Conservation (phyloP, 2,113 vertebrate genomes). For the Marcusenius ussheri region DNA sequence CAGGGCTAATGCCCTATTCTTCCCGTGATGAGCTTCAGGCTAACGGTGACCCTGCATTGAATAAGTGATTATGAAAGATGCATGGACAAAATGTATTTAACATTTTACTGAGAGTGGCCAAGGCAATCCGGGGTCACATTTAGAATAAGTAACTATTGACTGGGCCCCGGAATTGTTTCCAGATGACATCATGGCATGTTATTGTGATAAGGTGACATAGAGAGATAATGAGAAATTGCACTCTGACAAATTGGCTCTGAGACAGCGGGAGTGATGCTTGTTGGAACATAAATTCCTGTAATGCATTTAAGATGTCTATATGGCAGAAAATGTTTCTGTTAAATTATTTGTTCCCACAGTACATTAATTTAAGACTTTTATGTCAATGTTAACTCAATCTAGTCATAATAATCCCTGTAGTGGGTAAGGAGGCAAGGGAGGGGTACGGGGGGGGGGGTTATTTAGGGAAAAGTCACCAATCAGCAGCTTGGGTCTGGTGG, state of each 20-base stretch:
- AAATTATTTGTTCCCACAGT: slow-evolving; percentile 15
- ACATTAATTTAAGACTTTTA: slow-evolving; percentile 10
- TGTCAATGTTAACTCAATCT: slow-evolving; percentile 7
- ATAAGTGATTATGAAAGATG: neutral
- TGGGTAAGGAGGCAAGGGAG: neutral
- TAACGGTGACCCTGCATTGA: neutral
- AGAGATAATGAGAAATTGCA: slow-evolving; percentile 2
- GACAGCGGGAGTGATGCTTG: neutral
- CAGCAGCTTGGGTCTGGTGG: neutral
- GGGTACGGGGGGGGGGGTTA: too few species aligned
- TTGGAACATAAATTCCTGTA: slow-evolving; percentile 14
- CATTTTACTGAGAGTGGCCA: neutral
- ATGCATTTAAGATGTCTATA: neutral
- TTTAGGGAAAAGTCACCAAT: neutral
- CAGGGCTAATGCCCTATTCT: neutral
- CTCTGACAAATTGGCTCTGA: slow-evolving; percentile 3
- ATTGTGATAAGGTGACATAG: slow-evolving; percentile 6
- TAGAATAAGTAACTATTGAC: slow-evolving; percentile 1
- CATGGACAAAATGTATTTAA: neutral
- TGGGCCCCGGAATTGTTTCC: neutral
- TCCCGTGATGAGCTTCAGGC: neutral
- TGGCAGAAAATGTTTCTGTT: neutral
- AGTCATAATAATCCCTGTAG: neutral
- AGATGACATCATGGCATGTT: neutral
- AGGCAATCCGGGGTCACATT: slow-evolving; percentile 1